Evolutionary conservation across 2,797 vertebrate genomes (phyloP).

Genomic region (Acanthis flammea): DNA sequence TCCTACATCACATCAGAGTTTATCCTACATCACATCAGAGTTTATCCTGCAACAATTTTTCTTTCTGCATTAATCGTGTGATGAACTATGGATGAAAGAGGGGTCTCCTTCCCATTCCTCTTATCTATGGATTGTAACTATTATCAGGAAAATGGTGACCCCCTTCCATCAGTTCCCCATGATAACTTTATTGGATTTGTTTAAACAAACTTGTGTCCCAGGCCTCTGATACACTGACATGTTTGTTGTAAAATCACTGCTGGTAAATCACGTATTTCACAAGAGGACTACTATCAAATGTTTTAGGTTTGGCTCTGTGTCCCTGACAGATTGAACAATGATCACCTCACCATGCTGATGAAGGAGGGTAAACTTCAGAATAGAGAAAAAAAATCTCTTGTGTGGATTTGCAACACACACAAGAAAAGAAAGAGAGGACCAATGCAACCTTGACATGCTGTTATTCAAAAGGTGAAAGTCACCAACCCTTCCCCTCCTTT

Average conservation of each 20-base stretch:
- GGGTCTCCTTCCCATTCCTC: not conserved
- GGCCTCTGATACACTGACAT: not conserved
- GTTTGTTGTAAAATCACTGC: not conserved
- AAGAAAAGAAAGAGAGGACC: not conserved
- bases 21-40: not conserved
- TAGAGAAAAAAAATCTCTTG: accelerated
- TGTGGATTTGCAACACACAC: not conserved
- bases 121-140: not conserved
- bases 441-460: not conserved
- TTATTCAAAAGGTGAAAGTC: not conserved
- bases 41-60: not conserved
- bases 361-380: not conserved
- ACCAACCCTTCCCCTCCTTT: not conserved
- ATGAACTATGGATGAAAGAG: not conserved
- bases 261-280: not conserved
- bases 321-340: not conserved
- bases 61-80: not conserved
- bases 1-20: not conserved
- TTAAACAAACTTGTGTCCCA: slow-evolving; percentile 1
- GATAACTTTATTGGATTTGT: not conserved
- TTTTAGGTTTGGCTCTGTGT: not conserved
- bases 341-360: not conserved
- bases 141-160: not conserved
- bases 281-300: not conserved
- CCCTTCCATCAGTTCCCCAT: not conserved